phyloP scores from a whole-genome alignment of 2,797 vertebrate species.

The Enteromius trimaculatus region DNA sequence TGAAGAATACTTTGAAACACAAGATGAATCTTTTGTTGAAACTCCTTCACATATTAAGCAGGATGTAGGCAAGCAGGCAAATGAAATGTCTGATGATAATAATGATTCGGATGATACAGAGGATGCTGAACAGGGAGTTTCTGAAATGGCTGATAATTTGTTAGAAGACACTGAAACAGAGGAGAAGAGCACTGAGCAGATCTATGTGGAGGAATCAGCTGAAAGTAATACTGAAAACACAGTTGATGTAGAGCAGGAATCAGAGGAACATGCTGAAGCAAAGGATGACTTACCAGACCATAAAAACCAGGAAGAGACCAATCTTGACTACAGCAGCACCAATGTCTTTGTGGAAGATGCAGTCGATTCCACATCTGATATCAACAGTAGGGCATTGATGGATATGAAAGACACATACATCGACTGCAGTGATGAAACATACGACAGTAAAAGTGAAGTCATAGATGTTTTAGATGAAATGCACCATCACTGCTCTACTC shows the following conservation, averaged over 20 bases:
- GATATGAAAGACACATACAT: conserved; percentile 30
- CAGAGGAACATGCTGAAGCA: conserved; percentile 20
- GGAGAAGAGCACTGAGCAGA: conserved; percentile 48
- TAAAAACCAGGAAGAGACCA: conserved; percentile 30
- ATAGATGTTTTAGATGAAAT: conserved; percentile 42
- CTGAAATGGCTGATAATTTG: conserved; percentile 42
- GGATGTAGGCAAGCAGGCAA: conserved; percentile 25
- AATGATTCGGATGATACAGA: conserved; percentile 24
- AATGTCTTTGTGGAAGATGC: conserved; percentile 8
- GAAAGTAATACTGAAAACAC: conserved; percentile 55
- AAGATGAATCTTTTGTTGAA: conserved; percentile 52
- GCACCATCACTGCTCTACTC: conserved; percentile 35
- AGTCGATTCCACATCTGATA: conserved; percentile 20
- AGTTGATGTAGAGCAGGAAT: conserved; percentile 19
- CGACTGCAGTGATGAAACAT: conserved; percentile 20
- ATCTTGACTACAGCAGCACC: conserved; percentile 17
- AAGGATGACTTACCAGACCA: conserved; percentile 6
- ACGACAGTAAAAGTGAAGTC: conserved; percentile 46
- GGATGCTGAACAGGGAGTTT: conserved; percentile 46
- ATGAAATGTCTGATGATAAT: conserved; percentile 31
- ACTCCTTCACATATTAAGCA: conserved; percentile 39
- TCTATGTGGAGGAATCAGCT: conserved; percentile 58
- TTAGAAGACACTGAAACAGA: conserved; percentile 41
- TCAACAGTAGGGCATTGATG: conserved; percentile 19
- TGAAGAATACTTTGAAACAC: conserved; percentile 28